Evolutionary conservation across 2,888 invertebrate species (phyloP), one percentile per base, ranked within the genome.

Genomic region (Drosophila kanekoi): DNA sequence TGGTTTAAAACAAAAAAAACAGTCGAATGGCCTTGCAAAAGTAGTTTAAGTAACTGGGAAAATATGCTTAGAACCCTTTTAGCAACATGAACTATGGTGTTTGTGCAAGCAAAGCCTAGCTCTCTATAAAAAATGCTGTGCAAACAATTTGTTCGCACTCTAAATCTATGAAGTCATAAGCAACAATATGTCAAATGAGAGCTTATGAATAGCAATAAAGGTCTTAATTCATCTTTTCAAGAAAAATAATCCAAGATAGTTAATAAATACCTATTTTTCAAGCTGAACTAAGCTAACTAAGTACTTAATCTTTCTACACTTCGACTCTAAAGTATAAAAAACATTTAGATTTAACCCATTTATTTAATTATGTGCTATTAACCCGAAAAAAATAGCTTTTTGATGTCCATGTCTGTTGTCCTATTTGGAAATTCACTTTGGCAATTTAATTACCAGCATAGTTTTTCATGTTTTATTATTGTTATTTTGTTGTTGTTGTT

Each of bases 371-470:
- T 18, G 23, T 11, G 20, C 45, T 32, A 11, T 56, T 72, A 68
- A 73, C 78, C 75, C 51, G n/a, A 43, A 32, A 61, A 33, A 60
- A 47, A 28, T n/a, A 44, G 11, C 10, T 20, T 14, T 44, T 72
- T 77, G 57, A 54, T 63, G 38, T 54, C 43, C 41, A 60, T 58
- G 51, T 47, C 23, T 41, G 20, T 47, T 79, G 60, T 61, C 20
- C 60, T 48, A 61, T 67, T 67, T 71, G 61, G 20, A 45, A 69
- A 72, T 69, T 61, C 62, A 67, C 47, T 66, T 64, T 65, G 33
- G 54, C 45, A 68, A 76, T 73, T 75, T 74, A 56, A 69, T 72
- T 66, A 64, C 60, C 67, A 58, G 41, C 66, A 60, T 56, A 49
- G 57, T 67, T 69, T 56, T 52, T 56, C 23, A n/a, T 58, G 49